Percentiles rank a stretch among this genome's conserved stretches.
Evolutionary conservation across 2,113 vertebrate genomes (phyloP).

Genomic region (Neolamprologus fasciatus): DNA sequence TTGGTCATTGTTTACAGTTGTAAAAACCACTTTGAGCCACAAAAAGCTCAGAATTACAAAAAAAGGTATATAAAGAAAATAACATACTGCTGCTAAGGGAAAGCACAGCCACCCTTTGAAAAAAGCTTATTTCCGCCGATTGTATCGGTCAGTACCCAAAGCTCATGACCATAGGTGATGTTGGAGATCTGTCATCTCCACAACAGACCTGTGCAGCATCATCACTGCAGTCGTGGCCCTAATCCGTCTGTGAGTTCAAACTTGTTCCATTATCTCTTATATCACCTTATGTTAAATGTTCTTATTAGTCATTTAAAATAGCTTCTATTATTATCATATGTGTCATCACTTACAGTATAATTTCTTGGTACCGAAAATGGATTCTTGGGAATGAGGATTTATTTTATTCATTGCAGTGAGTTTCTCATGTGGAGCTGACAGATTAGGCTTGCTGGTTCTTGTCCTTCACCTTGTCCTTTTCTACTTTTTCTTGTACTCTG

Average conservation of each 20-base stretch:
- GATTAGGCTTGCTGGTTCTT: neutral
- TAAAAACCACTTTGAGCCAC: neutral
- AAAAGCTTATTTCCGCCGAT: neutral
- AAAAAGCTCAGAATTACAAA: neutral
- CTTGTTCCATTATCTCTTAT: neutral
- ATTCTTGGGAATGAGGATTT: neutral
- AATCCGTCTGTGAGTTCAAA: neutral
- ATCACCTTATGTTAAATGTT: neutral
- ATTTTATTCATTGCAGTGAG: neutral
- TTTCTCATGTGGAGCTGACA: neutral
- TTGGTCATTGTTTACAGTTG: neutral
- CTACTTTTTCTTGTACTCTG: neutral
- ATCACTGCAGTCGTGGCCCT: neutral
- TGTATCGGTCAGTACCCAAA: neutral
- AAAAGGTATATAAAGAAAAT: neutral
- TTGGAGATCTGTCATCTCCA: neutral
- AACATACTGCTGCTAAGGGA: neutral
- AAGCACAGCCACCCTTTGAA: neutral
- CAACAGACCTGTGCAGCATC: neutral
- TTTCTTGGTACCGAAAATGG: neutral
- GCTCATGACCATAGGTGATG: neutral
- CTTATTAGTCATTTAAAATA: neutral
- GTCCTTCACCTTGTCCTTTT: neutral
- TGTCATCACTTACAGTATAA: neutral
- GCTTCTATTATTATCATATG: neutral